These are phyloP conservation scores for Deroptyus accipitrinus DNA, from an alignment of 2,113 vertebrate species.

Conservation along the genomic window DNA sequence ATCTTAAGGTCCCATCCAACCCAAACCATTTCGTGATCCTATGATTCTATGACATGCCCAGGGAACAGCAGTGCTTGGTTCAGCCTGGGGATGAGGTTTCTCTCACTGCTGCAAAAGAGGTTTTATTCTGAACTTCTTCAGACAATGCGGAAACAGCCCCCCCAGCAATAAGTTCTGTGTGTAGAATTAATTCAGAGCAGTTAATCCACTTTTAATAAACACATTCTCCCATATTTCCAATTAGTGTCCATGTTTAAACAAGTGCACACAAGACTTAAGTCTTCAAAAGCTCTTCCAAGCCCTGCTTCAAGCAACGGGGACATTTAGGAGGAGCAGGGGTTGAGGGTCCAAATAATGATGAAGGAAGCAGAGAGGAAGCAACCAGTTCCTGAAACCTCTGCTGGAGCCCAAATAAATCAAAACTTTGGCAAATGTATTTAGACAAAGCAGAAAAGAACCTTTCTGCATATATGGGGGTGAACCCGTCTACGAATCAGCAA, in stretches of 20 bases:
- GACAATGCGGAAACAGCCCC: neutral
- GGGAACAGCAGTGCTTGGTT: neutral
- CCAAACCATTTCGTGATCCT: neutral
- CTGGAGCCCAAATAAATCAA: neutral
- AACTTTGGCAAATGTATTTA: neutral
- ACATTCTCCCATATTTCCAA: neutral
- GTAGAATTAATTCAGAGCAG: slow-evolving; percentile 27
- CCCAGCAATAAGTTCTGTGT: neutral
- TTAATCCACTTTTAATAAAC: slow-evolving; percentile 46
- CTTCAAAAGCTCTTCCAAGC: neutral
- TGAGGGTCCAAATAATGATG: neutral
- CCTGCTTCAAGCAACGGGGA: neutral
- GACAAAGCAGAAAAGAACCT: neutral
- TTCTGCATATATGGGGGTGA: neutral
- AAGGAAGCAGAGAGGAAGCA: neutral
- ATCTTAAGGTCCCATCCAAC: neutral
- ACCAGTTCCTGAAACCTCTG: neutral
- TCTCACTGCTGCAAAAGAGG: neutral
- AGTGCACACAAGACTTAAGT: neutral
- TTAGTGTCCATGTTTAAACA: neutral
- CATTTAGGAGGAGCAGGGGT: neutral
- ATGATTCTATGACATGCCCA: neutral
- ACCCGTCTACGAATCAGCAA: neutral
- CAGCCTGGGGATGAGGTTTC: neutral
- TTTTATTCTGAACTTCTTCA: neutral